Base-by-base conservation (phyloP, 2,797 vertebrate genomes). In the Coregonus suidteri region DNA sequence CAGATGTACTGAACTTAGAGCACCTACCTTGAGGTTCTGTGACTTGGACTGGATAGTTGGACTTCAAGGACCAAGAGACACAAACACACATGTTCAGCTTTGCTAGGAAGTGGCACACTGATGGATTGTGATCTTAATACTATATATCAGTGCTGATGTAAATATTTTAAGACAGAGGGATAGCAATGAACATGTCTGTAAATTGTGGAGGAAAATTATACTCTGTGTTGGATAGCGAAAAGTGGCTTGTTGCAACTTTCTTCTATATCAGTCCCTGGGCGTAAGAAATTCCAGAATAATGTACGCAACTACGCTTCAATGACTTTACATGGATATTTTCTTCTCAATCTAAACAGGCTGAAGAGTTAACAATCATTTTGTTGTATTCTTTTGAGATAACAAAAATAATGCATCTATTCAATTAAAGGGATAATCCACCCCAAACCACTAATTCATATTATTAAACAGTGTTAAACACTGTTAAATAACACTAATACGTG, bases 21-120 rank as follows among this genome's bases (percentile, higher is more conserved):
- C 64, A 74, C 69, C 64, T 80, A 97, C 96, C 94, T 87, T 97
- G 95, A 77, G 94, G 95, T 86, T 95, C 95, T 9, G 97, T 97
- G 77, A 97, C 97, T 93, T 99, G 97, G 85, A 99, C 93, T 13
- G 97, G 97, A 79, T 96, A 97, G 87, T 96, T 97, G 90, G 94
- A 93, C 93, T 96, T 93, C 88, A 92, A 87, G 41, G 95, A 94
- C 93, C 94, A 88, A 83, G 83, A 85, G 77, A 83, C 77, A 84
- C 30, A 70, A 83, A 4, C 71, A 71, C 59, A 75, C 71, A 69
- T 65, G 53, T 68, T 73, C n/a, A 53, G 15, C 5, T 41, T 62
- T 74, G 52, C n/a, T 70, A 30, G n/a, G 54, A 47, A 59, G 65
- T 68, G 30, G 62, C 30, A 77, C 52, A 13, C 41, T 75, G 51